Percentiles rank a stretch among this genome's conserved stretches.
Conservation (phyloP, 2,113 vertebrate species). For the Lepus americanus region DNA sequence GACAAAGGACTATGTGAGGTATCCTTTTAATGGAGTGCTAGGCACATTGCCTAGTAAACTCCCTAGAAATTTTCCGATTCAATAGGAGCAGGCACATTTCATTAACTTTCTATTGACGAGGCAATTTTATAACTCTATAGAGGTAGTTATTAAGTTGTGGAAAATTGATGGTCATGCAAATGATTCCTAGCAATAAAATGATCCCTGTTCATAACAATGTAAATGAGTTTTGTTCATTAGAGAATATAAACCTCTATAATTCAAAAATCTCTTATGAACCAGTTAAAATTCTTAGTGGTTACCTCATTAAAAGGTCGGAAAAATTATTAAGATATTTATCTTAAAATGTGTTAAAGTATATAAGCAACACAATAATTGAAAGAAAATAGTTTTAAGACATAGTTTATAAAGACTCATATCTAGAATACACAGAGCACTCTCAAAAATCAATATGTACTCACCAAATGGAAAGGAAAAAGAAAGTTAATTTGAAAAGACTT, state of each 20-base stretch:
- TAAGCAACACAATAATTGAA: background rate
- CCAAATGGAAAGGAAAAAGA: constrained; percentile 29
- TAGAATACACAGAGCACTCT: background rate
- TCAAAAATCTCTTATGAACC: constrained; percentile 10
- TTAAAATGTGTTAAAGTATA: background rate
- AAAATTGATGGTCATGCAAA: background rate
- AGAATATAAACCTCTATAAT: constrained; percentile 14
- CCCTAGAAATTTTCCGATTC: background rate
- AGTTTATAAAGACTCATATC: background rate
- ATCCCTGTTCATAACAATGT: background rate
- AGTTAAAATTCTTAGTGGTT: background rate
- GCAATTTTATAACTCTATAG: background rate
- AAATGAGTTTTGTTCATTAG: background rate
- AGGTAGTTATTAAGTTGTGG: background rate
- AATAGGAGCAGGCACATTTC: background rate
- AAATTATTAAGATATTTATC: background rate
- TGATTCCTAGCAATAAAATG: constrained; percentile 10
- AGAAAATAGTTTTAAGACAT: background rate
- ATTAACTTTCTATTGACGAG: background rate
- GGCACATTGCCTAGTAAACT: background rate
- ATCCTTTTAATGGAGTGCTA: background rate
- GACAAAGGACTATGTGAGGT: background rate
- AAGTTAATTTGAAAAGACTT: background rate
- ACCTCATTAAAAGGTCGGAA: constrained; percentile 3
- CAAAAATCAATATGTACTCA: background rate